Base-by-base conservation (phyloP, 2,113 vertebrate genomes). In the Megalops atlanticus region DNA sequence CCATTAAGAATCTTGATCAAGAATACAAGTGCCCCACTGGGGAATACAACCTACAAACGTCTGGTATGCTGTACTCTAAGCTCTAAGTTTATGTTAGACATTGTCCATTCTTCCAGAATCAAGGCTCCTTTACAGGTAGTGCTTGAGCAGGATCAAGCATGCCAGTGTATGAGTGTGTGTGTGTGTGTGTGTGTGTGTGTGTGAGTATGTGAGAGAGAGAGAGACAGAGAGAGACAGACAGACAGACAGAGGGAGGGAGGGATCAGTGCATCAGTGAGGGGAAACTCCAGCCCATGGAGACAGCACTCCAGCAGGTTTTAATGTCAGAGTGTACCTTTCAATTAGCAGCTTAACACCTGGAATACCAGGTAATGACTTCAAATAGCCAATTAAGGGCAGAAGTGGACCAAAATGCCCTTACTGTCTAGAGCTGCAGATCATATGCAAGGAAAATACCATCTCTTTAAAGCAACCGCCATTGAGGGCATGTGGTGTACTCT, bases 321-420 rank as follows among this genome's bases (percentile, higher is more conserved):
- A 24, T 24, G 52, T 58, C n/a, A 79, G 35, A 80, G 52, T 39
- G 54, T 68, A 31, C 31, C 72, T 36, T 82, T 78, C 84, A 90
- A 88, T 85, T 77, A 86, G 80, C 79, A 5, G 52, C 24, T 58
- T 18, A 85, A 88, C 87, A 88, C 86, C 84, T 87, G 86, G 85
- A 87, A 77, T 45, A 73, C 79, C 69, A 41, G 80, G 83, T 82
- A 84, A 82, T 84, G 85, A 80, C 78, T 40, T n/a, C 82, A 85
- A 83, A 83, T 85, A 52, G 1, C 45, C 58, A 70, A 86, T 82
- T 76, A 88, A 86, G 79, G 43, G 80, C 76, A 76, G 58, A 80
- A 54, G 15, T 39, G 70, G 21, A 79, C 41, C 80, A 24, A 80
- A 31, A 39, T 43, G 18, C 5, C n/a, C 43, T 33, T 41, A 74